These are phyloP conservation scores for Drosophila paulistorum DNA, from an alignment of 1,140 invertebrate species.

Conservation along the genomic window DNA sequence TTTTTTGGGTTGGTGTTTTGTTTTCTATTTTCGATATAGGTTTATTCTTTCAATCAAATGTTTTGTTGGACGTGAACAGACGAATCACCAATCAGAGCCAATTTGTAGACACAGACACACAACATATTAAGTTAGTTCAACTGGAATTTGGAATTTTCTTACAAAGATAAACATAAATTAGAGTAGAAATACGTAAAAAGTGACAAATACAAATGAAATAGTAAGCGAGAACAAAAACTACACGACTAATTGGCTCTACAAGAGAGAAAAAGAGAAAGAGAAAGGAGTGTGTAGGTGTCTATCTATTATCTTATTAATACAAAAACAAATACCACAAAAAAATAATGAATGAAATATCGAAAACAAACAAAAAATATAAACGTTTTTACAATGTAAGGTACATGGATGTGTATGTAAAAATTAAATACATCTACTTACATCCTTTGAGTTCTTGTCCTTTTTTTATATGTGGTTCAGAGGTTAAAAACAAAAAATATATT, in stretches of 20 bases:
- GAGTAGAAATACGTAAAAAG: conserved; percentile 10
- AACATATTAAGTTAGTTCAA: conserved; percentile 3
- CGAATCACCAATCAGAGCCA: conserved; percentile 35
- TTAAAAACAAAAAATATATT: conserved; percentile 72
- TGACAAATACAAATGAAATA: neutral
- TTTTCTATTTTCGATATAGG: neutral
- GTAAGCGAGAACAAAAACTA: conserved; percentile 2
- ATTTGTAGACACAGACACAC: conserved; percentile 34
- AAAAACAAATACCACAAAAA: conserved; percentile 37
- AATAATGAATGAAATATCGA: conserved; percentile 27
- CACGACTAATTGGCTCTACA: neutral
- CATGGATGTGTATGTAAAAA: conserved; percentile 29
- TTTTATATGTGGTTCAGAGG: conserved; percentile 44
- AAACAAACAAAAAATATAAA: conserved; percentile 44
- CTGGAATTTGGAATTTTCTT: conserved; percentile 61
- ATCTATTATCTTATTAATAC: conserved; percentile 2
- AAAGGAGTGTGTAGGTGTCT: neutral
- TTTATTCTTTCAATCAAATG: conserved; percentile 16
- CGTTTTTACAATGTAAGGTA: conserved; percentile 19
- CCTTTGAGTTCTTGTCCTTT: conserved; percentile 77
- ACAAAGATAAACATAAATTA: conserved; percentile 42
- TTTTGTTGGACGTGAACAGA: conserved; percentile 34
- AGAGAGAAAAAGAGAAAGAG: neutral
- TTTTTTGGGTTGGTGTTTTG: conserved; percentile 19
- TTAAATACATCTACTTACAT: conserved; percentile 77